Percentiles rank a stretch among this genome's conserved stretches.
Evolutionary conservation across 1,140 invertebrate genomes (phyloP).

Genomic region (Drosophila biarmipes): DNA sequence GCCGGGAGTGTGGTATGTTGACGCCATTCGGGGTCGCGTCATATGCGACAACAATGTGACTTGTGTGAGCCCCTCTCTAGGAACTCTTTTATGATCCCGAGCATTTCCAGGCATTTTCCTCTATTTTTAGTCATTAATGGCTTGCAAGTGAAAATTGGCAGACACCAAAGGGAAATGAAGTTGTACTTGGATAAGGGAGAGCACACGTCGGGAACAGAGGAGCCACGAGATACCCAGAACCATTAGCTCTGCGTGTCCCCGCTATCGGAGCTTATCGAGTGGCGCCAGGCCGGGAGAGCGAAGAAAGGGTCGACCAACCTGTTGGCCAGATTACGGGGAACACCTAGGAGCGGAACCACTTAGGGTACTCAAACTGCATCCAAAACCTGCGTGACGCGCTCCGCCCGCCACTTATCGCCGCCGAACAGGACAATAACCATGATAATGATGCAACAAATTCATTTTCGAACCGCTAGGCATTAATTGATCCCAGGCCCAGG

Average conservation of each 20-base stretch:
- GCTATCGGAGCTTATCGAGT: constrained; percentile 51
- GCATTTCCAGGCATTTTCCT: constrained; percentile 59
- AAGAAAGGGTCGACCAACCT: constrained; percentile 55
- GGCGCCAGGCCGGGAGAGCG: constrained; percentile 40
- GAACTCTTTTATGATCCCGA: constrained; percentile 47
- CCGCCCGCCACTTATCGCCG: constrained; percentile 46
- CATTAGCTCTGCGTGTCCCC: constrained; percentile 53
- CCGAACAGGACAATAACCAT: constrained; percentile 74
- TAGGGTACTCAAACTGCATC: constrained; percentile 13
- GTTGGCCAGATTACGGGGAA: constrained; percentile 35
- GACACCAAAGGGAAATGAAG: constrained; percentile 59
- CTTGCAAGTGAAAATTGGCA: constrained; percentile 64
- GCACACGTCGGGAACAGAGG: not conserved
- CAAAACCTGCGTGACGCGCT: constrained; percentile 43
- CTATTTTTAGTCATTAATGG: constrained; percentile 62
- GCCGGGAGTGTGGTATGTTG: constrained; percentile 54
- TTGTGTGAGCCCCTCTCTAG: constrained; percentile 10
- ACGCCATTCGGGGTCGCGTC: constrained; percentile 31
- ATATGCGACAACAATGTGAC: constrained; percentile 68
- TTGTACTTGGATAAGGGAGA: constrained; percentile 46
- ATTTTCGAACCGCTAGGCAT: constrained; percentile 57
- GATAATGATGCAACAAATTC: constrained; percentile 77
- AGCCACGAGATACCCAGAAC: constrained; percentile 15
- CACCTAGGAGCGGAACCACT: constrained; percentile 68
- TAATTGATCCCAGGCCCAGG: constrained; percentile 68